Base-by-base conservation (phyloP, 2,797 vertebrate genomes). In the Cottoperca gobio region DNA sequence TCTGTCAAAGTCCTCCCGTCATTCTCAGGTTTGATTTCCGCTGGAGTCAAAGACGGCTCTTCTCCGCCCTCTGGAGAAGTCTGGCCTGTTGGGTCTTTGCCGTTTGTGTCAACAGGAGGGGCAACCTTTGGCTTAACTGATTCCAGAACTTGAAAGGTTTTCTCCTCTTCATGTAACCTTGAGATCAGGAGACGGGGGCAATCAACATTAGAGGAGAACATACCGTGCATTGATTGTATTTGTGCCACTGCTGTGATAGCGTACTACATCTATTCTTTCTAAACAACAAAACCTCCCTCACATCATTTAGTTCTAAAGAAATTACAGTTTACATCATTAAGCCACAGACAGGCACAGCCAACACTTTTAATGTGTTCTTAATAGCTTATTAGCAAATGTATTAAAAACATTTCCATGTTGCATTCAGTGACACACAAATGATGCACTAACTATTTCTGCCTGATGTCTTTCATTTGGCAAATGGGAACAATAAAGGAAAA, bases 131-230 rank as follows among this genome's bases (percentile, higher is more conserved):
- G 88, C 69, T 89, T 89, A n/a, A 86, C 84, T 35, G 92, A 79
- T 55, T 92, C 84, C 68, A 97, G 89, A 3, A 91, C 92, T 90
- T 94, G 95, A 88, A 97, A 80, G 19, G 96, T 95, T 91, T 95
- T 99, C 89, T 99, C 98, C 91, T 99, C 98, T 92, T 99, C 98
- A 6, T 99, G 97, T 55, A 99, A 93, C 92, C 98, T 99, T 80
- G n/a, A 79, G 14, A 84, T 76, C 14, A 71, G 59, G 49, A 89
- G 19, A 85, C 23, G 73, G 45, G 21, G 6, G 77, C 14, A 54
- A 6, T 73, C 26, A 70, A 35, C 43, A 13, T 57, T 28, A 66
- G 7, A 61, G 6, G 13, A 60, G 4, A 43, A 69, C 80, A 74
- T 21, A 43, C 23, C 12, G 8, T 28, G 6, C 4, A 11, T 2